Base-by-base conservation (phyloP, 2,113 vertebrate species). In the Erythrocercus mccallii region DNA sequence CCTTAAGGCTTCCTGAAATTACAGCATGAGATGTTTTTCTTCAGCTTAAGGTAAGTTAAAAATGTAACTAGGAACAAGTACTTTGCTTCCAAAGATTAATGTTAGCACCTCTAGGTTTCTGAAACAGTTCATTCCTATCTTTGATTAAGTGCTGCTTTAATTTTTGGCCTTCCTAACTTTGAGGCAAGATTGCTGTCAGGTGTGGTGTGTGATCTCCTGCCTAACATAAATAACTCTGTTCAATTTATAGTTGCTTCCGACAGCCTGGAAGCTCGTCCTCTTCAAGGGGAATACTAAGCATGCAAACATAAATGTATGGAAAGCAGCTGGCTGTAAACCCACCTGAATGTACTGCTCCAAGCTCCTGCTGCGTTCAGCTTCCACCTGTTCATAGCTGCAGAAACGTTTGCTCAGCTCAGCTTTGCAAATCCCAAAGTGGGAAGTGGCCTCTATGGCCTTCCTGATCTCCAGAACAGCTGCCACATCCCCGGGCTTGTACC, bases 281-380 rank as follows among this genome's bases (percentile, higher is more conserved):
- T 40, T 77, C 51, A 21, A 83, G 47, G 56, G 51, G 42, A 73
- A 94, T 6, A 31, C 9, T n/a, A 51, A 88, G 28, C 61, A 42
- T 6, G 31, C n/a, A 71, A 20, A 68, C 48, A 48, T 37, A 10
- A 17, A 51, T 1, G 42, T 35, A 44, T 8, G 37, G 81, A 37
- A 70, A 85, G 31, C 28, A 76, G 64, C 23, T 58, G 70, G 44
- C 27, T 71, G 65, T 12, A 35, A 51, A 92, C 95, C 85, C 68
- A 98, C 98, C 98, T 98, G 97, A 50, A 99, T 45, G n/a, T 98
- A 99, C 78, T 98, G 98, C 20, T 94, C 45, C 68, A 99, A 87
- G 12, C 86, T 97, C 89, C 96, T 97, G 68, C 95, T 98, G 57
- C 97, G 86, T 23, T 95, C 97, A 3, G 89, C 68, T 17, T 80